These are phyloP conservation scores for Myanophis thanlyinensis DNA, from an alignment of 2,113 vertebrate species.

Conservation along the genomic window DNA sequence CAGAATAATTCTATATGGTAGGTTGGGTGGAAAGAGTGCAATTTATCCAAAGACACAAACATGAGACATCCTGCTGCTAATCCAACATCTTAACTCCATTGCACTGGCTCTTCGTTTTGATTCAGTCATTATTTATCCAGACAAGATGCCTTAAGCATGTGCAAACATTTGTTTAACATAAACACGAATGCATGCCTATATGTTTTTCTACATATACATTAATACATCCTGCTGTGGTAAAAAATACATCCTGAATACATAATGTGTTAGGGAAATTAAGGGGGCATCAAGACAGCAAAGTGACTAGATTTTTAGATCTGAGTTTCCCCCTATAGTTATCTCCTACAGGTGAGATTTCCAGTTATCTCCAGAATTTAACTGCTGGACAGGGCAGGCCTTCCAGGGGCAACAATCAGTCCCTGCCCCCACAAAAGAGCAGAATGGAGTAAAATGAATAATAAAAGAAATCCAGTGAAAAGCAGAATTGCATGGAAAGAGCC, in stretches of 20 bases:
- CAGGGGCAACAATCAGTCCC: neutral
- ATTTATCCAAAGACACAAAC: neutral
- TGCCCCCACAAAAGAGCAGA: neutral
- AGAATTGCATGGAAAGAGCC: neutral
- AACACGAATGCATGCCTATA: neutral
- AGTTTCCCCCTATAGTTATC: neutral
- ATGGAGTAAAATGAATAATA: neutral
- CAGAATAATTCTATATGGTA: neutral
- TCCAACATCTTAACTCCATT: neutral
- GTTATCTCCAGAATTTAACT: neutral
- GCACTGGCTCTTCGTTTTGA: fast-evolving
- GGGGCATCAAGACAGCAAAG: neutral
- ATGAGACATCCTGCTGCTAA: neutral
- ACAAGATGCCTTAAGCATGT: neutral
- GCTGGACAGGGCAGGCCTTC: neutral
- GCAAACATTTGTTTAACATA: neutral
- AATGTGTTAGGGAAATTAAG: neutral
- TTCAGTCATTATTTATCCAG: neutral
- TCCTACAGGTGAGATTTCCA: neutral
- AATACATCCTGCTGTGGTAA: neutral
- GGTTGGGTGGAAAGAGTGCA: neutral
- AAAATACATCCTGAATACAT: fast-evolving
- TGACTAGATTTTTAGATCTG: fast-evolving
- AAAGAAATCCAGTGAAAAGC: neutral
- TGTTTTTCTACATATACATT: neutral